phyloP scores from a whole-genome alignment of 2,113 vertebrate genomes.

The Zosterops hypoxanthus region DNA sequence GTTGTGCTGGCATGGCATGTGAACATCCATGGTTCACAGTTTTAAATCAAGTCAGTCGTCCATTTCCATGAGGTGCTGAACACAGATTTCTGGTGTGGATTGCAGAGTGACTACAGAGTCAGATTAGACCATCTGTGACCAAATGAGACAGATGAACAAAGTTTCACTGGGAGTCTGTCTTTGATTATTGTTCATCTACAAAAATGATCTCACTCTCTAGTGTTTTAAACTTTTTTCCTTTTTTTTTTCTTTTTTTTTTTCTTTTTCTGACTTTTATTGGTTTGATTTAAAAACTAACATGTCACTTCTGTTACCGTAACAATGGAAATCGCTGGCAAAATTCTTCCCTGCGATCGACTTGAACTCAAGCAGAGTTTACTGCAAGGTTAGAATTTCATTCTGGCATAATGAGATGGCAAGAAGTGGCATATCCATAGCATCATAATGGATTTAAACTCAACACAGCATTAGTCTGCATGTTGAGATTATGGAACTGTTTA shows the following conservation, averaged over 20 bases:
- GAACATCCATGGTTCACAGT: background rate
- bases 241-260: background rate
- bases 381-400: background rate
- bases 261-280: background rate
- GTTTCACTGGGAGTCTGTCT: background rate
- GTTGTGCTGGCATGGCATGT: background rate
- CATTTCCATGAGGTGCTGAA: background rate
- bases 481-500: background rate
- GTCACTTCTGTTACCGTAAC: background rate
- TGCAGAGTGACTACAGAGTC: accelerated
- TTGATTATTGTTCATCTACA: background rate
- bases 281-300: background rate
- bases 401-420: background rate
- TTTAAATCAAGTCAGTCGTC: background rate
- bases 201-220: background rate
- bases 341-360: background rate
- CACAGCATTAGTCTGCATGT: background rate
- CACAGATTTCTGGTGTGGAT: background rate
- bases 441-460: background rate
- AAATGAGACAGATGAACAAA: background rate
- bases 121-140: background rate
- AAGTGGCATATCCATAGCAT: background rate
- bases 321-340: background rate
- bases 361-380: background rate
- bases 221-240: background rate